phyloP scores from a whole-genome alignment of 2,113 vertebrate species.

The Dendrocopos noguchii region DNA sequence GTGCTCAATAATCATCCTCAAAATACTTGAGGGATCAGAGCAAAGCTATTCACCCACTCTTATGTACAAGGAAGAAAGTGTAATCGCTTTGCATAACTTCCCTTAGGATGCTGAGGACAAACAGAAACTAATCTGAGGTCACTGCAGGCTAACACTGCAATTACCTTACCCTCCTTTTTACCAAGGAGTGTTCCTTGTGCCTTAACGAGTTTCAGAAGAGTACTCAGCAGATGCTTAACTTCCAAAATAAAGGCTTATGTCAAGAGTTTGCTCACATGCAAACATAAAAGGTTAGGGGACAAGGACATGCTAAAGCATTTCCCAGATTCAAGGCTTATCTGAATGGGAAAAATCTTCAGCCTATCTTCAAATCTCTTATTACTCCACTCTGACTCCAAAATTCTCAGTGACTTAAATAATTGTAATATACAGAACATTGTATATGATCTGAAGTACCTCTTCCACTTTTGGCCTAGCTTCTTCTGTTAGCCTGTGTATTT shows the following conservation, averaged over 20 bases:
- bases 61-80: background rate
- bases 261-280: background rate
- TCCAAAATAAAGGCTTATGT: background rate
- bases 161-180: background rate
- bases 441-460: background rate
- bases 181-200: background rate
- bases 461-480: background rate
- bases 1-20: background rate
- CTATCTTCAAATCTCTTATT: background rate
- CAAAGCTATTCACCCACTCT: background rate
- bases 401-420: background rate
- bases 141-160: background rate
- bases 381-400: background rate
- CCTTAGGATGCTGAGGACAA: background rate
- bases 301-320: background rate
- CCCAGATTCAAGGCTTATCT: background rate
- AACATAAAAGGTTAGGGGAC: background rate
- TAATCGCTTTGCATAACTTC: background rate
- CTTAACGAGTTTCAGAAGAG: background rate
- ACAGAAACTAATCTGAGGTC: background rate
- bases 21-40: background rate
- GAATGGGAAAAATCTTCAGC: background rate
- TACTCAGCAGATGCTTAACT: background rate
- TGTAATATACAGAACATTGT: accelerated
- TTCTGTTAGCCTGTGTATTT: background rate